These are phyloP conservation scores for Petaurus breviceps DNA, from an alignment of 2,113 vertebrate genomes.

Conservation along the genomic window DNA sequence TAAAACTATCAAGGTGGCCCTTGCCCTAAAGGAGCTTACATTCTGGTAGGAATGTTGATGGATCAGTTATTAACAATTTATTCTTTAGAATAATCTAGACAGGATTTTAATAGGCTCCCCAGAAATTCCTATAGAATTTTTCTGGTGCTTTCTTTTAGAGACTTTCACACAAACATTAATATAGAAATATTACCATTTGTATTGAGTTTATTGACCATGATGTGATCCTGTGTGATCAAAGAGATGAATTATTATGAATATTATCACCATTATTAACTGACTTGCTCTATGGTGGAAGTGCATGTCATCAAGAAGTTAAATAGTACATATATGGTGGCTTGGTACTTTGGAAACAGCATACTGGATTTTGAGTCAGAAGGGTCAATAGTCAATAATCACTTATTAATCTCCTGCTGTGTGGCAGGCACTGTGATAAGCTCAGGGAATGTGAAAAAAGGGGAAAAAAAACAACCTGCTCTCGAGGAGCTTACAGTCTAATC, in stretches of 20 bases:
- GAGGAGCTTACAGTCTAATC: not conserved
- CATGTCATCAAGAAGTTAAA: not conserved
- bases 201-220: constrained; percentile 17
- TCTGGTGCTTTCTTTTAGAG: constrained; percentile 13
- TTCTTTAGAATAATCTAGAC: not conserved
- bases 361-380: not conserved
- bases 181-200: not conserved
- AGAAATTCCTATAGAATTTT: constrained; percentile 24
- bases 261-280: constrained; percentile 19
- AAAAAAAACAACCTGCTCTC: not conserved
- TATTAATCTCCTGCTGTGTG: no score
- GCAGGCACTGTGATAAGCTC: not conserved
- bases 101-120: not conserved
- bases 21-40: not conserved
- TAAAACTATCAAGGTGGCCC: not conserved
- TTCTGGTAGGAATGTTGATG: not conserved
- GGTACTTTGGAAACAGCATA: not conserved
- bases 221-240: not conserved
- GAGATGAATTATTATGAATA: not conserved
- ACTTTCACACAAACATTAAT: constrained; percentile 29
- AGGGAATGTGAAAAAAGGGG: not conserved
- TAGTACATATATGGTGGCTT: not conserved
- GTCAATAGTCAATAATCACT: not conserved
- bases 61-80: not conserved
- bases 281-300: not conserved